Percentiles rank a stretch among this genome's conserved stretches.
Evolutionary conservation across 2,113 vertebrate species (phyloP).

Genomic region (Thunnus thynnus): DNA sequence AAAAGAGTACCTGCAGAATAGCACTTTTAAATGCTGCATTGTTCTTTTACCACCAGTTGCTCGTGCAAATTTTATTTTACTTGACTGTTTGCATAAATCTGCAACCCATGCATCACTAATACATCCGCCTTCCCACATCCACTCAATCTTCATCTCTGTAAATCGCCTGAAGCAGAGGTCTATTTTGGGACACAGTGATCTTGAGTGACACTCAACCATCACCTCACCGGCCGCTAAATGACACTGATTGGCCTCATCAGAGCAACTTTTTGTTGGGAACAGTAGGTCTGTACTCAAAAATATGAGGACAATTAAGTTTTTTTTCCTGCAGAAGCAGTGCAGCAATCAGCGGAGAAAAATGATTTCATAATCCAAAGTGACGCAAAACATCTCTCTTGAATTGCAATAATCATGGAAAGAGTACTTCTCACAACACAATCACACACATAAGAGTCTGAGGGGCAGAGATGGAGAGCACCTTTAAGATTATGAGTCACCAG

Average conservation of each 20-base stretch:
- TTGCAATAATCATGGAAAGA: constrained; percentile 41
- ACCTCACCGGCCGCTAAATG: constrained; percentile 32
- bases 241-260: constrained; percentile 23
- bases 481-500: constrained; percentile 34
- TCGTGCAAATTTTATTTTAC: constrained; percentile 60
- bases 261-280: not conserved
- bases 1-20: not conserved
- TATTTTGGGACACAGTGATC: constrained; percentile 14
- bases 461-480: constrained; percentile 6
- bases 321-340: not conserved
- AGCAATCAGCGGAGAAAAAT: constrained; percentile 42
- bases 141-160: constrained; percentile 17
- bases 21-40: constrained; percentile 14
- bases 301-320: constrained; percentile 24
- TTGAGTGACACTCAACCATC: constrained; percentile 33
- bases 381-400: constrained; percentile 30
- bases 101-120: constrained; percentile 39
- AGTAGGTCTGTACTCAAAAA: not conserved
- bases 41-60: constrained; percentile 43
- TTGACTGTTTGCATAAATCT: constrained; percentile 67
- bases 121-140: constrained; percentile 42
- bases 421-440: constrained; percentile 34
- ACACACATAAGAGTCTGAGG: constrained; percentile 7
- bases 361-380: constrained; percentile 44
- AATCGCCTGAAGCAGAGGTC: constrained; percentile 10